Evolutionary conservation across 1,140 invertebrate species (phyloP), one percentile per base, ranked within the genome.

Genomic region (Drosophila ercepeae): DNA sequence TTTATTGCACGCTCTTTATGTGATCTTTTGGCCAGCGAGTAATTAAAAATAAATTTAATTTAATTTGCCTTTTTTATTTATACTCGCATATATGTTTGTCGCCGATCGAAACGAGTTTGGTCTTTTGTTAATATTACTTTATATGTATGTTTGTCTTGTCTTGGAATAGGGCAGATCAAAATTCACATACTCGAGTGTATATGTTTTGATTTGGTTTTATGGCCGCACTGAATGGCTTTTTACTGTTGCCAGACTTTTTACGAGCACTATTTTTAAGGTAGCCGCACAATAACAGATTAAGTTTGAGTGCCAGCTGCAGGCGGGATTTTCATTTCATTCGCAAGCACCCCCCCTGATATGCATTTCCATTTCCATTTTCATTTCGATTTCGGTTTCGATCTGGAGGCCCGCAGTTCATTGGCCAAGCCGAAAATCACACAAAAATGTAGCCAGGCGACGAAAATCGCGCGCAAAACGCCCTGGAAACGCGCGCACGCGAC

Each of bases 1-100:
- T 86, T 88, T 71, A 88, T 65, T 88, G 73, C 64, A 82, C 82
- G 76, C 82, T 75, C 78, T 88, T 86, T 77, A 82, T 86, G 81
- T 79, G 81, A 84, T 84, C 63, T 84, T 83, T 73, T 75, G 75
- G 75, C 68, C 64, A 68, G 51, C 52, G 34, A 65, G 81, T 84
- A 86, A 88, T 88, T 88, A 86, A 86, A 68, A 86, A 81, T 78
- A 44, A 88, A 75, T 82, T 82, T 82, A 88, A 86, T 88, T 86
- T 86, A 89, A 77, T 75, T 82, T 82, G 77, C 61, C 73, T 77
- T 39, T 60, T 74, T 65, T 59, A 88, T 68, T 74, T 54, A 51
- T 58, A 73, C 52, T 75, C 46, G 71, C 73, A 59, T 73, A 72
- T 77, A 63, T 73, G 76, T 74, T 74, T 65, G 74, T 63, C 55